phyloP scores from a whole-genome alignment of 2,113 vertebrate species.

The Mastomys natalensis region DNA sequence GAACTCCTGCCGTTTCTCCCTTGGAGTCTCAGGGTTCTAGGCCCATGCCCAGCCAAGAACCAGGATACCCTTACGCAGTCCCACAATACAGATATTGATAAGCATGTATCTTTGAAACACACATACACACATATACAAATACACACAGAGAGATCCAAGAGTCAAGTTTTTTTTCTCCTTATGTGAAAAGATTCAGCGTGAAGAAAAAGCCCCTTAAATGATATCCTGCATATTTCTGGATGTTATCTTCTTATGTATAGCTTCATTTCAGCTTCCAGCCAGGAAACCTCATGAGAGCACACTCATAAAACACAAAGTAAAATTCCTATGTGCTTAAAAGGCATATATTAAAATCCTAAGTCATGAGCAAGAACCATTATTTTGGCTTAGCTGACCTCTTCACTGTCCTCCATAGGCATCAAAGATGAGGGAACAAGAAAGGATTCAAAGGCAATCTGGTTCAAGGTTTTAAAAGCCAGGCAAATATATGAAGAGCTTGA shows the following conservation, averaged over 20 bases:
- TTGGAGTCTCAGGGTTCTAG: too few relatives aligned
- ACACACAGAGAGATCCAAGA: neutral
- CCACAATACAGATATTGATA: neutral
- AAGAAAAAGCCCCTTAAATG: neutral
- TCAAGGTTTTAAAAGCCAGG: conserved; percentile 39
- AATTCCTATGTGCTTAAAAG: neutral
- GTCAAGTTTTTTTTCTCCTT: neutral
- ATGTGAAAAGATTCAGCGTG: neutral
- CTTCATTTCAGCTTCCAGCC: neutral
- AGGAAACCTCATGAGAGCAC: neutral
- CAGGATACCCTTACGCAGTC: too few relatives aligned
- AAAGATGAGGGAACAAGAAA: neutral
- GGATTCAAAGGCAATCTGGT: neutral
- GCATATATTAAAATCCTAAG: neutral
- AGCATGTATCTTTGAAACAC: neutral
- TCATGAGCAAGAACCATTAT: conserved; percentile 23
- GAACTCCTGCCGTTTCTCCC: too few relatives aligned
- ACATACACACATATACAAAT: neutral
- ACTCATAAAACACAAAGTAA: neutral
- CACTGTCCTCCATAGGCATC: neutral
- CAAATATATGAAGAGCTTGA: neutral
- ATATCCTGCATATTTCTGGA: neutral
- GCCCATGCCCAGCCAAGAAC: too few relatives aligned
- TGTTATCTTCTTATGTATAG: neutral
- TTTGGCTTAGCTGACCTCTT: conserved; percentile 32